Evolutionary conservation across 1,140 invertebrate genomes (phyloP).

Genomic region (Chelonus insularis): DNA sequence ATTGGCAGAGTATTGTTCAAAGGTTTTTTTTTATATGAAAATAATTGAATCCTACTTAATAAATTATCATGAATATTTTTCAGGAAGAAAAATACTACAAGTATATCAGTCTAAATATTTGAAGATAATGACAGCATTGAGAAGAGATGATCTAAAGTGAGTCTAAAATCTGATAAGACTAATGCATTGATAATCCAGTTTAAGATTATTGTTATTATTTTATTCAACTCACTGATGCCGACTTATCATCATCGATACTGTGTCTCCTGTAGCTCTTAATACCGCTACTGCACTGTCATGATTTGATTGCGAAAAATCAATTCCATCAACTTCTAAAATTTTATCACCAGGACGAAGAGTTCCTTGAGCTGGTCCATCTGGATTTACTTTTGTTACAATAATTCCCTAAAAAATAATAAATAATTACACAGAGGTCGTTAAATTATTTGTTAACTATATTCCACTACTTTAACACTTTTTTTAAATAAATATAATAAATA

Average conservation of each 20-base stretch:
- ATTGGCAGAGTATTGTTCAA: too few relatives aligned
- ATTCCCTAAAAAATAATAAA: constrained; percentile 58
- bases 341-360: constrained; percentile 64
- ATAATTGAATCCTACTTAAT: too few relatives aligned
- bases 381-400: constrained; percentile 63
- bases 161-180: neutral
- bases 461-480: too few relatives aligned
- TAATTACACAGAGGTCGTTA: too few relatives aligned
- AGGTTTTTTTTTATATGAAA: too few relatives aligned
- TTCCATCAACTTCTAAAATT: constrained; percentile 66
- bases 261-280: constrained; percentile 57
- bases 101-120: constrained; percentile 32
- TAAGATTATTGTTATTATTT: constrained; percentile 12
- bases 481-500: neutral
- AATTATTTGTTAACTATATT: too few relatives aligned
- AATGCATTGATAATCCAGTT: neutral
- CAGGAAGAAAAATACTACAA: constrained; percentile 15
- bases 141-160: constrained; percentile 2
- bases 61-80: constrained; percentile 5
- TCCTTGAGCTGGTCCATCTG: constrained; percentile 61
- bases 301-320: constrained; percentile 64
- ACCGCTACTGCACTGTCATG: constrained; percentile 61
- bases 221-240: constrained; percentile 49
- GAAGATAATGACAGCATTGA: neutral
- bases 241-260: constrained; percentile 63